phyloP scores from a whole-genome alignment of 1,140 invertebrate genomes.

The Euura saliciscinereae region DNA sequence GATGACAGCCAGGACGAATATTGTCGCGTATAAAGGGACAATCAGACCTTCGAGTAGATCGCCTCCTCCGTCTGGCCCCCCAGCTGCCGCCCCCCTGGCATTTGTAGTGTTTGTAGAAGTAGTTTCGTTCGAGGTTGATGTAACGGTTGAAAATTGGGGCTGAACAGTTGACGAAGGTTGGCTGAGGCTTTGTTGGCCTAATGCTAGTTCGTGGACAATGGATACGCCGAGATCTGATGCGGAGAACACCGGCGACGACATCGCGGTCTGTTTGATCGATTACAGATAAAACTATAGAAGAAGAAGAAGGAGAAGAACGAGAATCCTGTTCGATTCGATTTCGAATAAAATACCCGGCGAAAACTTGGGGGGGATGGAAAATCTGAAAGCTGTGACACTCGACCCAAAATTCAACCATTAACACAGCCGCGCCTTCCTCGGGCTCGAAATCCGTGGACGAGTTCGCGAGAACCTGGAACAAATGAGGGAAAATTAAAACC shows the following conservation, averaged over 20 bases:
- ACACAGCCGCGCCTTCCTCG: too few species aligned
- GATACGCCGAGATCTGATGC: neutral
- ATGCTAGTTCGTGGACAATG: neutral
- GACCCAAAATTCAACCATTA: too few species aligned
- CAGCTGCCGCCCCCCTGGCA: conserved; percentile 13
- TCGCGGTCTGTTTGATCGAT: neutral
- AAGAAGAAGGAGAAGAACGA: too few species aligned
- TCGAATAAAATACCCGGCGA: neutral
- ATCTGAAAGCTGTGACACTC: neutral
- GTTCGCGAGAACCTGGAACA: too few species aligned
- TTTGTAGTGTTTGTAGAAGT: neutral
- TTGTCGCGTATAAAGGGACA: conserved; percentile 76
- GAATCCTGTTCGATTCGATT: too few species aligned
- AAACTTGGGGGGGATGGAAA: neutral
- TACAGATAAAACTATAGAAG: neutral
- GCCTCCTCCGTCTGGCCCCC: conserved; percentile 12
- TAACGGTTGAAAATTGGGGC: conserved; percentile 26
- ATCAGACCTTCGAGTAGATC: conserved; percentile 45
- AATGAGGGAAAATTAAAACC: too few species aligned
- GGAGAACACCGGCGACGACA: neutral
- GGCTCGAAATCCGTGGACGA: neutral
- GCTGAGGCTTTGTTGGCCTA: neutral
- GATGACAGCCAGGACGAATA: conserved; percentile 79
- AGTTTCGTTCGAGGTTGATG: conserved; percentile 19
- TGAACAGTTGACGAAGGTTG: neutral